Percentiles rank a stretch among this genome's conserved stretches.
These are phyloP conservation scores for Nasua narica DNA, from an alignment of 2,797 vertebrate species.

Conservation along the genomic window DNA sequence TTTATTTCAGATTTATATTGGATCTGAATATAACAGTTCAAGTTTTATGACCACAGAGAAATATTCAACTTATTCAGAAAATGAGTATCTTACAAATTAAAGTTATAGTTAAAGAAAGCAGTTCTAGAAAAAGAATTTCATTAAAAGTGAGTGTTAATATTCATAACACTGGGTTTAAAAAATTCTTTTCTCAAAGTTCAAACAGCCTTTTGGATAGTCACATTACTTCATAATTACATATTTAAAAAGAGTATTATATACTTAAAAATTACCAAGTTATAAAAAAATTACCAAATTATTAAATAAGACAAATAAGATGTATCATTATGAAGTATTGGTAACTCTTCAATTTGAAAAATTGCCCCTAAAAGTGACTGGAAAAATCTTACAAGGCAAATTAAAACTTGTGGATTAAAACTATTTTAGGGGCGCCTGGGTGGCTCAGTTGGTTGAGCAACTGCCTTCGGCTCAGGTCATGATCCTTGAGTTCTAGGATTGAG, in stretches of 20 bases:
- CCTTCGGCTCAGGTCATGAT: no score
- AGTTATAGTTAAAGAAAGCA: neutral
- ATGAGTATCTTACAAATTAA: neutral
- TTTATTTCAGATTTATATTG: slow-evolving; percentile 45
- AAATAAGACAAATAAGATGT: neutral
- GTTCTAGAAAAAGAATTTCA: neutral
- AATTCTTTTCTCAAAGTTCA: neutral
- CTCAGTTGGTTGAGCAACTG: no score
- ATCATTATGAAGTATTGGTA: neutral
- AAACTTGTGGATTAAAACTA: slow-evolving; percentile 19
- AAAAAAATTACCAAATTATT: neutral
- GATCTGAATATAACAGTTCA: neutral
- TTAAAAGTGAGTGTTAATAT: neutral
- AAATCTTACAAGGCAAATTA: neutral
- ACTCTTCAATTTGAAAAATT: neutral
- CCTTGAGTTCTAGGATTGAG: no score
- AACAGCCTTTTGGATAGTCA: neutral
- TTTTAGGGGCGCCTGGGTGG: no score
- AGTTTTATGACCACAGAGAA: neutral
- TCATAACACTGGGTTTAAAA: neutral
- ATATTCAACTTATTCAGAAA: slow-evolving; percentile 8
- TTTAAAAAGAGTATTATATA: neutral
- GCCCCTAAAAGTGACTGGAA: neutral
- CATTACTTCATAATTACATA: neutral
- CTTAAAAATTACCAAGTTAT: neutral